Conservation (phyloP, 2,888 invertebrate species). For the Nomada ruficornis region DNA sequence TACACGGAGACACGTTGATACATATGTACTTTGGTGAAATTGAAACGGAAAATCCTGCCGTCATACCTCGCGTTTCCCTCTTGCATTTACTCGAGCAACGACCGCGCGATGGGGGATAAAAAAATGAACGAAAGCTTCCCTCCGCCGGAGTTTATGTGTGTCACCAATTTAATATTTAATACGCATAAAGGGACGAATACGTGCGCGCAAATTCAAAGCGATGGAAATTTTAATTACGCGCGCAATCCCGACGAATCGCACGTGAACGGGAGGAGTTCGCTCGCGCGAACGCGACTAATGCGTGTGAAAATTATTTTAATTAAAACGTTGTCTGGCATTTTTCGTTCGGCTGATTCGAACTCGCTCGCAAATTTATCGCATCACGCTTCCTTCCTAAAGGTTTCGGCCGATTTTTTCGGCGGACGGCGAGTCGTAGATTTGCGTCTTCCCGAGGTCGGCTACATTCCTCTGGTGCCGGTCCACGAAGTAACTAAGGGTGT, state of each 20-base stretch:
- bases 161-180: conserved; percentile 47
- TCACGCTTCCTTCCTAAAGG: neutral
- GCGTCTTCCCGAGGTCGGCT: neutral
- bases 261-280: neutral
- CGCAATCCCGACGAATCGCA: conserved; percentile 11
- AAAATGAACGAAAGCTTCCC: conserved; percentile 39
- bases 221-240: conserved; percentile 51
- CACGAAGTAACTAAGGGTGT: conserved; percentile 17
- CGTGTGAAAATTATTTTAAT: conserved; percentile 49
- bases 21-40: neutral
- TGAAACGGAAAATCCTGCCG: neutral
- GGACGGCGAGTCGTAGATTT: neutral
- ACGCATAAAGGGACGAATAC: conserved; percentile 2
- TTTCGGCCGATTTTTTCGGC: too few species aligned
- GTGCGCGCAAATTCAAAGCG: conserved; percentile 34
- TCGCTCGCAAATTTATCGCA: neutral
- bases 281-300: conserved; percentile 21
- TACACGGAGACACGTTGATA: neutral
- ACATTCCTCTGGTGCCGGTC: neutral
- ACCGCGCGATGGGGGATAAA: conserved; percentile 3
- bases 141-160: neutral
- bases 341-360: neutral
- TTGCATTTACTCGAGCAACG: neutral
- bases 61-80: neutral
- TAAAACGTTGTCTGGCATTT: conserved; percentile 22